phyloP scores from a whole-genome alignment of 2,888 invertebrate genomes.

The Cataglyphis altisquamis region DNA sequence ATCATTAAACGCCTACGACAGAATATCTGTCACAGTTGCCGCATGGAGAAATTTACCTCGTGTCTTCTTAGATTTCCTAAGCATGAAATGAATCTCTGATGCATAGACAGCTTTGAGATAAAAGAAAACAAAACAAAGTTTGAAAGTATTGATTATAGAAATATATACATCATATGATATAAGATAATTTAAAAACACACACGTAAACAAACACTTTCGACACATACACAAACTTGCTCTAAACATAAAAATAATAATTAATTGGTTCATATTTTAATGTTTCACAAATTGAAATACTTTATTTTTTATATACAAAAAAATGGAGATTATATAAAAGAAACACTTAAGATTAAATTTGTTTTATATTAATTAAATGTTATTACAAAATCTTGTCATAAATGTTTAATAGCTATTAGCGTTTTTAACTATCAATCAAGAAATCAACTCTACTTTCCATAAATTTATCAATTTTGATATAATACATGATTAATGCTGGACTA shows the following conservation, averaged over 20 bases:
- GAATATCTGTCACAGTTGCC: conserved; percentile 3
- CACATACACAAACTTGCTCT: neutral
- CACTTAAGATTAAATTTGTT: neutral
- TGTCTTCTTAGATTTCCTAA: neutral
- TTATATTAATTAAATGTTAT: neutral
- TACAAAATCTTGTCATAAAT: neutral
- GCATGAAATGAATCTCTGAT: neutral
- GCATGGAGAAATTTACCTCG: neutral
- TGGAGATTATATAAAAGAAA: neutral
- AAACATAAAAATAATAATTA: neutral
- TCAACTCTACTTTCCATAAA: no score
- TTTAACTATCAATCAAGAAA: no score
- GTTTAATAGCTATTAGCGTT: no score
- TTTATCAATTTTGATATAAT: no score
- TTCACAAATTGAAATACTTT: neutral
- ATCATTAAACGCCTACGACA: conserved; percentile 38
- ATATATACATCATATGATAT: no score
- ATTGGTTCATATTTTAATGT: neutral
- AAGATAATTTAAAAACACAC: neutral
- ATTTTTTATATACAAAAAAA: neutral
- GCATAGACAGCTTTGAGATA: neutral
- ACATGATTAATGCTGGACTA: no score
- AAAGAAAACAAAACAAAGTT: neutral
- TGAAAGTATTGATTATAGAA: neutral
- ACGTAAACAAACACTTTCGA: neutral